Percentiles rank a stretch among this genome's conserved stretches.
Conservation (phyloP, 2,797 vertebrate species). For the Rhincodon typus region DNA sequence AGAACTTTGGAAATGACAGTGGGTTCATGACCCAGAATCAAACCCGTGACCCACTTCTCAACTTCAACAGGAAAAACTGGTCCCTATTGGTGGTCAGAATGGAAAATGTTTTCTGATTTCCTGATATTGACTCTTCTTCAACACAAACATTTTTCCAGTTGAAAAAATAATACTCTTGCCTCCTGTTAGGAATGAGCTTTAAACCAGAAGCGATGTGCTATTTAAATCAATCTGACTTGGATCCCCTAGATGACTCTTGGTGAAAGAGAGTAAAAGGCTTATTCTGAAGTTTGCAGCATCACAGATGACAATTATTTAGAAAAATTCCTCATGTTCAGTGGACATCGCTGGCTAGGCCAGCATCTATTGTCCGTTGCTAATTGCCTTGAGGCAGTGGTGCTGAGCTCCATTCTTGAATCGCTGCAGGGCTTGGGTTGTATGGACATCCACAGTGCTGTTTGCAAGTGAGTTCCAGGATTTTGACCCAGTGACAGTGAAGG, state of each 20-base stretch:
- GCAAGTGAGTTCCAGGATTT: too few relatives aligned
- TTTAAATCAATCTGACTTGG: not conserved
- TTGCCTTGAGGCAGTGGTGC: too few relatives aligned
- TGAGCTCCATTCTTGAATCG: too few relatives aligned
- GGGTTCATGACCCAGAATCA: not conserved
- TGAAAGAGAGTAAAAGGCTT: too few relatives aligned
- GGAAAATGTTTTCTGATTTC: not conserved
- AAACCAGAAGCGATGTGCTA: not conserved
- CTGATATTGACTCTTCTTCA: not conserved
- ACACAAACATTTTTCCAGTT: not conserved
- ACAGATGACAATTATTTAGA: too few relatives aligned
- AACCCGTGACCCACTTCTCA: not conserved
- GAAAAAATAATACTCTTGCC: not conserved
- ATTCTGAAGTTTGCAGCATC: too few relatives aligned
- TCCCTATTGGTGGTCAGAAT: not conserved
- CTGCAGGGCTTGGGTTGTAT: too few relatives aligned
- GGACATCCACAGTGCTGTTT: too few relatives aligned
- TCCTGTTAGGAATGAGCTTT: not conserved
- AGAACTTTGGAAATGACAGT: not conserved
- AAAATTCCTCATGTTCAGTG: too few relatives aligned
- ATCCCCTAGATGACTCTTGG: not conserved
- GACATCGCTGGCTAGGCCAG: too few relatives aligned
- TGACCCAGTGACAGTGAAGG: too few relatives aligned
- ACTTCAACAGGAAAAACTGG: not conserved
- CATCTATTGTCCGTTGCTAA: too few relatives aligned